Evolutionary conservation across 2,888 invertebrate species (phyloP).

Genomic region (Heliconius charithonia): DNA sequence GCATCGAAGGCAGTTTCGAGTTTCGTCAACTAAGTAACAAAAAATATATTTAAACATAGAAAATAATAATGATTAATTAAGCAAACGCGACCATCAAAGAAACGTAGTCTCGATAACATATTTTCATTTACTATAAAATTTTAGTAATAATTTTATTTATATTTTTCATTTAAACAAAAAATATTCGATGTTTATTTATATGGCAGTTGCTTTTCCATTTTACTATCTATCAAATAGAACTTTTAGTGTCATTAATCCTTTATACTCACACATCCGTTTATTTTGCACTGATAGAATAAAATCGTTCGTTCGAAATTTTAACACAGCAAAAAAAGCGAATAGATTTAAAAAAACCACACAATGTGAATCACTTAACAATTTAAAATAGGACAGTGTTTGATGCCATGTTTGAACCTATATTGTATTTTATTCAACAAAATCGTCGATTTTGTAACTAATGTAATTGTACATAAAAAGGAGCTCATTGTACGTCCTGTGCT

Average conservation of each 20-base stretch:
- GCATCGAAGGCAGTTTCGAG: no score
- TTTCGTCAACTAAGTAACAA: no score
- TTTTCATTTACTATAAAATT: no score
- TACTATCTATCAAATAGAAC: conserved; percentile 6
- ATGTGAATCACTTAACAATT: conserved; percentile 11
- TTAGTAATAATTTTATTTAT: no score
- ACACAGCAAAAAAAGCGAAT: conserved; percentile 6
- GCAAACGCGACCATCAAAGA: no score
- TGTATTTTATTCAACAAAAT: not conserved
- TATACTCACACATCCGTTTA: conserved; percentile 1
- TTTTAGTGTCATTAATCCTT: conserved; percentile 27
- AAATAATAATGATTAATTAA: no score
- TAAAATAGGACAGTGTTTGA: not conserved
- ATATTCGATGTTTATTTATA: not conserved
- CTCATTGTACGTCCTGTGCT: no score
- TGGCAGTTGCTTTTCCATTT: not conserved
- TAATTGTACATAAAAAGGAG: no score
- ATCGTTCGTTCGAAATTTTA: conserved; percentile 1
- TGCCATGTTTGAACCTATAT: not conserved
- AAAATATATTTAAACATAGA: no score
- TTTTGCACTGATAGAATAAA: conserved; percentile 10
- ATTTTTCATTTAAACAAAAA: not conserved
- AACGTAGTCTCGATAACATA: no score
- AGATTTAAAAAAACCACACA: not conserved
- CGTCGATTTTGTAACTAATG: no score